phyloP scores from a whole-genome alignment of 1,140 invertebrate species.

The Papilio polyxenes region DNA sequence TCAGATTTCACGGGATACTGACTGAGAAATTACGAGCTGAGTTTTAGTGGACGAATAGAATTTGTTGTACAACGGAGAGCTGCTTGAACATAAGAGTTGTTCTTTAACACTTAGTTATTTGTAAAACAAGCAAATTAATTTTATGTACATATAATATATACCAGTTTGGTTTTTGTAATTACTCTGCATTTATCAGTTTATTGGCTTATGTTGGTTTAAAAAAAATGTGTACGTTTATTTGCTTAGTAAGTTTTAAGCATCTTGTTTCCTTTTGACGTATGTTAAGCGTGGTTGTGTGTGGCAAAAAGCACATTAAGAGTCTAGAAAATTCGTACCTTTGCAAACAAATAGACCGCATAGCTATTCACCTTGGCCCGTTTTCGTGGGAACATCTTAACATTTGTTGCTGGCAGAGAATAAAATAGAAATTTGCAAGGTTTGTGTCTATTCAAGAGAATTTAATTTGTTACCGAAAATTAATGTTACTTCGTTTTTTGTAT shows the following conservation, averaged over 20 bases:
- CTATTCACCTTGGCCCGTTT: constrained; percentile 24
- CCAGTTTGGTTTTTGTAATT: too few relatives aligned
- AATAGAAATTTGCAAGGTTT: constrained; percentile 11
- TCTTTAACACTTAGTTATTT: too few relatives aligned
- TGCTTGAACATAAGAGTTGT: too few relatives aligned
- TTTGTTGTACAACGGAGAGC: too few relatives aligned
- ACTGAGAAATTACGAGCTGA: too few relatives aligned
- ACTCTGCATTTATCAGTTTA: too few relatives aligned
- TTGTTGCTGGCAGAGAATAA: constrained; percentile 5
- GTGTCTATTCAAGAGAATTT: constrained; percentile 25
- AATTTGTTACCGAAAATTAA: constrained; percentile 17
- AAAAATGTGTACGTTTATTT: neutral
- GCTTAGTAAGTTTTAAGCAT: neutral
- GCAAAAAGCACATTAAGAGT: constrained; percentile 16
- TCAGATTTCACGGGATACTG: too few relatives aligned
- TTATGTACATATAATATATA: too few relatives aligned
- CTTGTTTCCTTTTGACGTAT: neutral
- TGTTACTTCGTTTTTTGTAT: neutral
- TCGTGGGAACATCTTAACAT: constrained; percentile 22
- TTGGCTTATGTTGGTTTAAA: too few relatives aligned
- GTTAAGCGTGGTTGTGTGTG: neutral
- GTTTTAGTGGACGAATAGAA: too few relatives aligned
- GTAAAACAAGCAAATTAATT: too few relatives aligned
- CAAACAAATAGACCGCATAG: constrained; percentile 25
- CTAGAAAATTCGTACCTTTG: constrained; percentile 19